phyloP scores from a whole-genome alignment of 2,113 vertebrate genomes.

The Centropristis striata region DNA sequence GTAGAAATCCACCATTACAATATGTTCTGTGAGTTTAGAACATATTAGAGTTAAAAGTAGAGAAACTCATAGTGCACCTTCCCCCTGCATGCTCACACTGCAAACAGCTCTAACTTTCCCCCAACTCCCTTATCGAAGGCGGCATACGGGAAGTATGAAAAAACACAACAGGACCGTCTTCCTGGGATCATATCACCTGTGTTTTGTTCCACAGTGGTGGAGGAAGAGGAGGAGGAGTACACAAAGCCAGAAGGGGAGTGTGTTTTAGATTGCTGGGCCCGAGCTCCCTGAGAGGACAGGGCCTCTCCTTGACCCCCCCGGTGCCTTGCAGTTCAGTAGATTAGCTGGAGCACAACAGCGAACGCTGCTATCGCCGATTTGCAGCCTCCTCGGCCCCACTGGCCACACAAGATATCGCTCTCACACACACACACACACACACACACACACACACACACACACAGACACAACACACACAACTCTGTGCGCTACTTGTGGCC shows the following conservation, averaged over 20 bases:
- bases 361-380: slow-evolving; percentile 67
- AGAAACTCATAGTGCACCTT: not conserved
- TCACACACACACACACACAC: slow-evolving; percentile 20
- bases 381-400: slow-evolving; percentile 69
- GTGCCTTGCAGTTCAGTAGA: slow-evolving; percentile 77
- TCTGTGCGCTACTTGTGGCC: slow-evolving; percentile 8
- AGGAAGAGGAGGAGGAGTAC: slow-evolving; percentile 20
- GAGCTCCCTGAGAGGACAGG: slow-evolving; percentile 62
- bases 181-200: slow-evolving; percentile 53
- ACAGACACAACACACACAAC: slow-evolving; percentile 38
- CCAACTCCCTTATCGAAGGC: slow-evolving; percentile 22
- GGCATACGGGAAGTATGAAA: not conserved
- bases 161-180: slow-evolving; percentile 32
- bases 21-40: too few relatives aligned
- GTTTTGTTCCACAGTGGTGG: slow-evolving; percentile 53
- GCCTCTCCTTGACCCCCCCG: slow-evolving; percentile 78
- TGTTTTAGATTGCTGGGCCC: slow-evolving; percentile 51
- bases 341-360: slow-evolving; percentile 75
- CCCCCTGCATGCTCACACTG: not conserved
- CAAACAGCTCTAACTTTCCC: slow-evolving; percentile 34
- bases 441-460: slow-evolving; percentile 16
- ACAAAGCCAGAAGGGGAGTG: slow-evolving; percentile 41
- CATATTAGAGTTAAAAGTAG: too few relatives aligned
- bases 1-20: too few relatives aligned
- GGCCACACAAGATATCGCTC: slow-evolving; percentile 65